Base-by-base conservation (phyloP, 2,113 vertebrate genomes). In the Scomber japonicus region DNA sequence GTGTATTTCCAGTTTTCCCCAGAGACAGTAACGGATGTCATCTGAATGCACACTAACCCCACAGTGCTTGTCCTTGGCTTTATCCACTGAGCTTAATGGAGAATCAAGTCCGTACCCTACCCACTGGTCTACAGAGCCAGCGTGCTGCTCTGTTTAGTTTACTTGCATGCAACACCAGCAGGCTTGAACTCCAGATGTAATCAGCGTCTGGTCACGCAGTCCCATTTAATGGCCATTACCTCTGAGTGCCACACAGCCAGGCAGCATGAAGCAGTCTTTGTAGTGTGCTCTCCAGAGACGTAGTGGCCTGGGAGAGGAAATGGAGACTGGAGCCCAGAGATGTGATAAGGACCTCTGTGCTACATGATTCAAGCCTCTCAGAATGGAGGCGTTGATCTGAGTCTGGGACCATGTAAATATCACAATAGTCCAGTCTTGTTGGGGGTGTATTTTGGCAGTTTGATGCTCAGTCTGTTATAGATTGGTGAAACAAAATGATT, bases 211-310 rank as follows among this genome's bases (percentile, higher is more conserved):
- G 59, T 81, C 82, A 87, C 87, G 85, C 67, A 84, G 75, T 82
- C 77, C 71, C 81, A 90, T 92, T 92, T 92, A 73, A 89, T 88
- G 92, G 81, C 77, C 76, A 83, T 87, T 91, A 73, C 65, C 71
- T 82, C 83, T 86, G 88, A 91, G 78, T 83, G 81, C 80, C 86
- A 75, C 81, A 75, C 76, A 21, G 60, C 57, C 77, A 83, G 81
- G 73, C 85, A 67, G 84, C 87, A 85, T 89, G 83, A 91, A 80
- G 84, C 76, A 5, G 72, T 30, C 89, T 91, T 89, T 93, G 91
- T 93, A 71, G 85, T 84, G n/a, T 1, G 0, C 17, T 75, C 87
- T 85, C 90, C 72, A 66, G 91, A 80, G 89, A 80, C 65, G 0
- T 3, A 24, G 67, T 16, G n/a, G 75, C 73, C 73, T 71, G 79